Conservation (phyloP, 2,888 invertebrate species). For the Smittia sp. region DNA sequence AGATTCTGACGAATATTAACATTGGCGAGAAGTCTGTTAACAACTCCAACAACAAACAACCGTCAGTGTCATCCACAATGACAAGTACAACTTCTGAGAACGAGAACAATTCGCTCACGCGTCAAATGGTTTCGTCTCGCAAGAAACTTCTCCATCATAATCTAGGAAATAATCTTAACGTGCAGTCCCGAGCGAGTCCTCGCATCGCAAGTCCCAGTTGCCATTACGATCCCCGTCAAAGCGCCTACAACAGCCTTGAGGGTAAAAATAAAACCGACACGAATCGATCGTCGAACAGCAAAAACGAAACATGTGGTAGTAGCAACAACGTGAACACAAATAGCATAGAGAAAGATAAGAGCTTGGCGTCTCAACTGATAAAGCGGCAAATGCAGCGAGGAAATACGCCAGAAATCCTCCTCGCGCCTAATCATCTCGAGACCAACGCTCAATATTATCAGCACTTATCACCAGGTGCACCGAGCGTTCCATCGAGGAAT, state of each 20-base stretch:
- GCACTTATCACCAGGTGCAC: constrained; percentile 54
- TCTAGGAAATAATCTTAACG: constrained; percentile 27
- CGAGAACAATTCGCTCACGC: constrained; percentile 48
- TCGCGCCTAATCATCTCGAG: constrained; percentile 71
- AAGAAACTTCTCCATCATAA: constrained; percentile 39
- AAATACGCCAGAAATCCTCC: constrained; percentile 73
- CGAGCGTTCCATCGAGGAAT: constrained; percentile 46
- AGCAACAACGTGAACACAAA: constrained; percentile 43
- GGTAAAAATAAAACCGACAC: constrained; percentile 38
- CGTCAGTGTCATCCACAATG: constrained; percentile 44
- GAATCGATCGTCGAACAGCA: constrained; percentile 28
- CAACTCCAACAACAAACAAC: constrained; percentile 47
- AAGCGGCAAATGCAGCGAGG: constrained; percentile 57
- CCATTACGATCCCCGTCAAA: constrained; percentile 39
- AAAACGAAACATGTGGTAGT: constrained; percentile 41
- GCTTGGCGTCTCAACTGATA: constrained; percentile 42
- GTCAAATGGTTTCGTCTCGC: constrained; percentile 43
- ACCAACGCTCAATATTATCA: constrained; percentile 23
- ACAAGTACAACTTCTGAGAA: constrained; percentile 43
- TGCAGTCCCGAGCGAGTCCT: constrained; percentile 14
- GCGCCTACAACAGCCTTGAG: constrained; percentile 38
- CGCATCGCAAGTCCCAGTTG: constrained; percentile 31
- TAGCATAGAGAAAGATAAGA: constrained; percentile 38
- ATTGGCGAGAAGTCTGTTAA: constrained; percentile 32
- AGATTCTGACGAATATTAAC: constrained; percentile 27